phyloP scores from a whole-genome alignment of 2,113 vertebrate species.

The Neogale vison region DNA sequence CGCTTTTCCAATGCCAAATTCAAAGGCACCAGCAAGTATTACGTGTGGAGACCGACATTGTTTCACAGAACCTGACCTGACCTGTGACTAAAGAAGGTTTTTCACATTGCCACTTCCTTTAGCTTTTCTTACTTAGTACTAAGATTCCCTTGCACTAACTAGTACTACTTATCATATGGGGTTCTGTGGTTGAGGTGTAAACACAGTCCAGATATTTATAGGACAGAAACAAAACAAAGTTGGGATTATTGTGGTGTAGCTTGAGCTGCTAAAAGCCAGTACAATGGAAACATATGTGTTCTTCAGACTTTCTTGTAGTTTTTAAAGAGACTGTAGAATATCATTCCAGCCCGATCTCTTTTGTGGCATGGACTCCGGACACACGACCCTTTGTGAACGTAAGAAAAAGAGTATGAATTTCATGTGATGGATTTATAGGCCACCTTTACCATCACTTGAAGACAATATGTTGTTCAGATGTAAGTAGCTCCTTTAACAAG shows the following conservation, averaged over 20 bases:
- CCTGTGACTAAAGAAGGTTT: slow-evolving; percentile 78
- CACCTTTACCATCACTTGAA: slow-evolving; percentile 59
- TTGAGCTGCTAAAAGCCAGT: slow-evolving; percentile 59
- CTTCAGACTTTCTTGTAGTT: slow-evolving; percentile 47
- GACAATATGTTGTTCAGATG: slow-evolving; percentile 59
- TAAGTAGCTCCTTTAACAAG: slow-evolving; percentile 47
- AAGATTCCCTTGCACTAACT: neutral
- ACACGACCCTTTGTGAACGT: slow-evolving; percentile 8
- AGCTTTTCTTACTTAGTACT: slow-evolving; percentile 62
- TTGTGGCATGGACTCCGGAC: slow-evolving; percentile 21
- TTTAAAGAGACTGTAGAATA: slow-evolving; percentile 53
- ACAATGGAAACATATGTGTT: neutral
- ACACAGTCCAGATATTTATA: slow-evolving; percentile 38
- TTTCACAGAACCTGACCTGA: slow-evolving; percentile 50
- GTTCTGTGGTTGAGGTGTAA: slow-evolving; percentile 49
- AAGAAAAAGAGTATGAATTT: slow-evolving; percentile 57
- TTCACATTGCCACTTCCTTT: slow-evolving; percentile 48
- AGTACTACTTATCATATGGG: slow-evolving; percentile 53
- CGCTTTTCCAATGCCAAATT: slow-evolving; percentile 31
- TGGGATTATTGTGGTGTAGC: neutral
- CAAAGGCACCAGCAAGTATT: slow-evolving; percentile 46
- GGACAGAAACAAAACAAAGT: slow-evolving; percentile 59
- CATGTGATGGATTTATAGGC: slow-evolving; percentile 64
- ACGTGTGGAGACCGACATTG: slow-evolving; percentile 39
- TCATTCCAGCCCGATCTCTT: slow-evolving; percentile 49